Percentiles rank a stretch among this genome's conserved stretches.
These are phyloP conservation scores for Hylaeus volcanicus DNA, from an alignment of 1,140 invertebrate genomes.

Conservation along the genomic window DNA sequence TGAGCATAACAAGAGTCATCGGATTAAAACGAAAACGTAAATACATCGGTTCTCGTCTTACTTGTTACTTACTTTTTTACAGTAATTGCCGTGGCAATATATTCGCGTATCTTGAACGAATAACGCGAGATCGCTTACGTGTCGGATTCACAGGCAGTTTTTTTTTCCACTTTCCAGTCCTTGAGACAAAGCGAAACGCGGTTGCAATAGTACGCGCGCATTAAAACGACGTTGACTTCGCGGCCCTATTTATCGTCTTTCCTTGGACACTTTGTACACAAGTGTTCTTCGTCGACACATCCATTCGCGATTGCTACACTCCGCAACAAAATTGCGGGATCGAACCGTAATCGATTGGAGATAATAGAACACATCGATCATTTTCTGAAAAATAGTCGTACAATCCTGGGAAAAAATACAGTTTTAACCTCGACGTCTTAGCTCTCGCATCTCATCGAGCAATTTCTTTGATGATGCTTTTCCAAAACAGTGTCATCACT, in stretches of 20 bases:
- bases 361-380: too few relatives aligned
- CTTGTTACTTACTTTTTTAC: not conserved
- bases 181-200: not conserved
- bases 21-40: not conserved
- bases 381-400: too few relatives aligned
- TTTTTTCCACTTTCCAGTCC: constrained; percentile 11
- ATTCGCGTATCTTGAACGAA: not conserved
- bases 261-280: not conserved
- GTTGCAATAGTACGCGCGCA: constrained; percentile 27
- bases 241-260: not conserved
- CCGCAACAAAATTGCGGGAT: not conserved
- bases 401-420: too few relatives aligned
- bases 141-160: not conserved
- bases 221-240: not conserved
- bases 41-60: not conserved
- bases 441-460: too few relatives aligned
- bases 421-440: too few relatives aligned
- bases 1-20: not conserved
- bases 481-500: too few relatives aligned
- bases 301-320: too few relatives aligned
- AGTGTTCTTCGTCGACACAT: too few relatives aligned
- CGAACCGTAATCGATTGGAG: too few relatives aligned
- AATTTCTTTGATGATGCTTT: too few relatives aligned
- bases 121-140: not conserved
- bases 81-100: not conserved